Conservation (phyloP, 1,140 invertebrate species). For the Drosophila lini region DNA sequence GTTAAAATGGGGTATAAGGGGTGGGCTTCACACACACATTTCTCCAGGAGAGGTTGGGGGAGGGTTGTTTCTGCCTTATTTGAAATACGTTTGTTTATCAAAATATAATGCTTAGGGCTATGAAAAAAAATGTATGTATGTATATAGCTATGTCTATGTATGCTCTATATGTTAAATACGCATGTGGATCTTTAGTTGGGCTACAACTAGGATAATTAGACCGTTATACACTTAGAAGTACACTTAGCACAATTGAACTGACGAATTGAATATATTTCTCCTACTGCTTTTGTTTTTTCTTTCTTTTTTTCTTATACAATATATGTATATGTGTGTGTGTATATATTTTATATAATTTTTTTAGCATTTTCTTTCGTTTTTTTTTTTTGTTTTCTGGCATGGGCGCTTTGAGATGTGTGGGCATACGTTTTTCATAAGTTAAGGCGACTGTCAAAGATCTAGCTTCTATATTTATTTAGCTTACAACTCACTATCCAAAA, state of each 20-base stretch:
- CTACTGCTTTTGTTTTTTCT: neutral
- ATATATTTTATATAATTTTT: conserved; percentile 9
- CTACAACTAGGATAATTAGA: conserved; percentile 71
- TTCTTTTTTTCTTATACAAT: neutral
- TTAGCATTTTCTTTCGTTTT: neutral
- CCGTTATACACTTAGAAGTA: conserved; percentile 77
- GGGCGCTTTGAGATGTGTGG: conserved; percentile 46
- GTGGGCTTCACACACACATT: neutral
- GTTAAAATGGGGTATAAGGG: neutral
- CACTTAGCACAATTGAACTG: conserved; percentile 78
- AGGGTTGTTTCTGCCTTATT: conserved; percentile 4
- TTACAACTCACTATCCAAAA: conserved; percentile 19
- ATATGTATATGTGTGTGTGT: neutral
- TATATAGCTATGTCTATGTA: conserved; percentile 39
- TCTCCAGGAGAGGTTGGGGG: neutral
- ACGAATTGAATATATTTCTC: conserved; percentile 44
- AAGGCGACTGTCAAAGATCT: conserved; percentile 70
- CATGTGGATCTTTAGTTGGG: conserved; percentile 39
- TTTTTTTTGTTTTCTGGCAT: neutral
- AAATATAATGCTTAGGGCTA: conserved; percentile 61
- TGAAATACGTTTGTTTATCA: conserved; percentile 57
- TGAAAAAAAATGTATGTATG: conserved; percentile 47
- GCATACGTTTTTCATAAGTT: conserved; percentile 65
- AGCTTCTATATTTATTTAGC: conserved; percentile 43
- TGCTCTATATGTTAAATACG: conserved; percentile 53